These are phyloP conservation scores for Magallana angulata DNA, from an alignment of 1,140 invertebrate genomes.

Conservation along the genomic window DNA sequence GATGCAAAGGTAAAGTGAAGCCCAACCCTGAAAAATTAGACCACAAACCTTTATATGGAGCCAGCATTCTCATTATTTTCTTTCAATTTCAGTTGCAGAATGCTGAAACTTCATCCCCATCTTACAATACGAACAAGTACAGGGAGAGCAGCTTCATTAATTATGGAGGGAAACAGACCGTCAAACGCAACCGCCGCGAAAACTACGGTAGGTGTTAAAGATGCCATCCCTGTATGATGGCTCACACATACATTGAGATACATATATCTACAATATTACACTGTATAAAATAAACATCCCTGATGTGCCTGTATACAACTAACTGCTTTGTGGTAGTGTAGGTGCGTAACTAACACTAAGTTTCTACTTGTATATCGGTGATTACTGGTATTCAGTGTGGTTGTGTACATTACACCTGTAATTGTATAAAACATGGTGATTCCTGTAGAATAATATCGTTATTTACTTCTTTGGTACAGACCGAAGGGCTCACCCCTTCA, in stretches of 20 bases:
- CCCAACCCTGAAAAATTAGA: not conserved
- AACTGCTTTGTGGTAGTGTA: not conserved
- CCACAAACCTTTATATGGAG: not conserved
- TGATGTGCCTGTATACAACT: not conserved
- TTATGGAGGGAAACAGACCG: slow-evolving; percentile 46
- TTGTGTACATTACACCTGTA: too few species aligned
- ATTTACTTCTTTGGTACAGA: not conserved
- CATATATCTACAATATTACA: not conserved
- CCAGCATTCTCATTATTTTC: not conserved
- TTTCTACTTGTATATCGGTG: too few species aligned
- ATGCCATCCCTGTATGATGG: not conserved
- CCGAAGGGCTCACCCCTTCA: not conserved
- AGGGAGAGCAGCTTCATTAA: slow-evolving; percentile 57
- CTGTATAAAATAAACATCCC: not conserved
- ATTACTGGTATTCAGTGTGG: too few species aligned
- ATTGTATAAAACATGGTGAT: too few species aligned
- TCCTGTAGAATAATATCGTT: too few species aligned
- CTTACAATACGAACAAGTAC: slow-evolving; percentile 50
- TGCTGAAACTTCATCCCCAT: slow-evolving; percentile 41
- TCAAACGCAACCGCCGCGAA: slow-evolving; percentile 61
- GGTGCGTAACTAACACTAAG: not conserved
- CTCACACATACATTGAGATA: not conserved
- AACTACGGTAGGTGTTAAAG: slow-evolving; percentile 58
- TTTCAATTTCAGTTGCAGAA: slow-evolving; percentile 59
- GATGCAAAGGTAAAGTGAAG: slow-evolving; percentile 67